These are phyloP conservation scores for Tamandua tetradactyla DNA, from an alignment of 2,797 vertebrate genomes.

Conservation along the genomic window DNA sequence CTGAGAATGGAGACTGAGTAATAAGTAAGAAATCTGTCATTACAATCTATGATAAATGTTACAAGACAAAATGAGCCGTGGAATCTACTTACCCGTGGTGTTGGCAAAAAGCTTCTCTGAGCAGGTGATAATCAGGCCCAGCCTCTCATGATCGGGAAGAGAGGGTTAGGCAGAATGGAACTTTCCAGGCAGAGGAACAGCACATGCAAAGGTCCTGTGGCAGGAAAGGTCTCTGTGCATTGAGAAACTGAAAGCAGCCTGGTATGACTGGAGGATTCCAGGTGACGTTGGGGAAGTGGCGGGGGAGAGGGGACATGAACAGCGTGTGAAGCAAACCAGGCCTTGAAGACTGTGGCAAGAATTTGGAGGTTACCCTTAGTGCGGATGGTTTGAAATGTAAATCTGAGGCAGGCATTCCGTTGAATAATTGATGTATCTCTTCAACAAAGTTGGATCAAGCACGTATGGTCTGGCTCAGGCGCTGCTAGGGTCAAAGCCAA, in stretches of 20 bases:
- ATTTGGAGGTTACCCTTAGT: neutral
- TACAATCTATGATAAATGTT: neutral
- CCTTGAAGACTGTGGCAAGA: neutral
- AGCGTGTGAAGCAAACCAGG: neutral
- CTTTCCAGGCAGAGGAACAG: neutral
- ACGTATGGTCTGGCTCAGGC: accelerated
- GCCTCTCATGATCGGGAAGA: neutral
- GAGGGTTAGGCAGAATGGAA: neutral
- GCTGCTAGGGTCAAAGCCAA: neutral
- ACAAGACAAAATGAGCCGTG: neutral
- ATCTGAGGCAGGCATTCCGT: accelerated
- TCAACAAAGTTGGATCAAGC: neutral
- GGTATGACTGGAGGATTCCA: neutral
- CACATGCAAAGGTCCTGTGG: neutral
- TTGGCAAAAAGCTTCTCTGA: neutral
- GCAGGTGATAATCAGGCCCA: neutral
- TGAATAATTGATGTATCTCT: neutral
- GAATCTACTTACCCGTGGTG: neutral
- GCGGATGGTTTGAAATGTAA: neutral
- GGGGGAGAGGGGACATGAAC: neutral
- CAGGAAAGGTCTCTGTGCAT: neutral
- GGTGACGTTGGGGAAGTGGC: neutral
- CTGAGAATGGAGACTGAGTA: neutral
- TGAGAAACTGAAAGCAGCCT: neutral
- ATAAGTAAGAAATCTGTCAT: neutral